Base-by-base conservation (phyloP, 2,113 vertebrate species). In the Pollimyrus isidori region DNA sequence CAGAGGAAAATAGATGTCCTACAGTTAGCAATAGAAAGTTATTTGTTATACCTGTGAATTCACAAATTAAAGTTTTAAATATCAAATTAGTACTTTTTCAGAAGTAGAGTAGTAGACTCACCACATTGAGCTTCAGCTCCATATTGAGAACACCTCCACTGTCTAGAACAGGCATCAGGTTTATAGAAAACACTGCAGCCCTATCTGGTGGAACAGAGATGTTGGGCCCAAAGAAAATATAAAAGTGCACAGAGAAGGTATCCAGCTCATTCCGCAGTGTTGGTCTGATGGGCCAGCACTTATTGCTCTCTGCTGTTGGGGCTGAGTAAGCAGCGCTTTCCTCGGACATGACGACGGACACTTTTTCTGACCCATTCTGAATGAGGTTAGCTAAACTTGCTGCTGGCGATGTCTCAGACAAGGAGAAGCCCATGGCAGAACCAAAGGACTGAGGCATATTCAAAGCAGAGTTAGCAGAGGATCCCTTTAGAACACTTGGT, bases 381-480 rank as follows among this genome's bases (percentile, higher is more conserved):
- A 91, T 88, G 87, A 93, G 89, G 86, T 92, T 91, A 45, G 94
- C 93, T 91, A 96, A 91, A 3, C 93, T 91, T n/a, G 94, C 87
- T 73, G 96, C 92, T 0, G 95, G 94, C 10, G 96, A 92, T 17
- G 94, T 95, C 49, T 98, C 96, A 0, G 95, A 95, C 91, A 97
- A 90, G 0, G 93, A 95, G 93, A 97, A 94, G 5, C 96, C 95
- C 0, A 97, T 96, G 0, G 94, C 95, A 0, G 95, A 96, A 87
- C 98, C 97, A 1, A 99, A 97, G 13, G 98, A 99, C 93, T 98
- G 98, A 1, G 98, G 98, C 97, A 99, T 98, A 94, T 99, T 99
- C 95, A 98, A 97, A 89, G 96, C 96, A 5, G 97, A 96, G 88
- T 96, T 94, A 76, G 96, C 93, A 93, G 94, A 91, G 0, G 93